Evolutionary conservation across 1,140 invertebrate species (phyloP).

Genomic region (Ceratitis capitata): DNA sequence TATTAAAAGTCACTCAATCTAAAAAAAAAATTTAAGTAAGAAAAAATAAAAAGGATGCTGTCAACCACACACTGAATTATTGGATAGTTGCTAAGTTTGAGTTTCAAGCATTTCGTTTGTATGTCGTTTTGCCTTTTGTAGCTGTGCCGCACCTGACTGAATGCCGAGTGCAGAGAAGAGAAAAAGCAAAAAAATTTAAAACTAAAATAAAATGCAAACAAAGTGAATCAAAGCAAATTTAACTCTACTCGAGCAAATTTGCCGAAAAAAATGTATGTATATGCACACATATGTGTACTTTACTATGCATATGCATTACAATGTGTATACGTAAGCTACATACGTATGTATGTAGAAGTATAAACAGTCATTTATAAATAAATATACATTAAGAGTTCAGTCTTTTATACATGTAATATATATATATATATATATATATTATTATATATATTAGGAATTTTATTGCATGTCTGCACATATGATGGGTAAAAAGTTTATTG

Average conservation of each 20-base stretch:
- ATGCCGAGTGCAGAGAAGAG: neutral
- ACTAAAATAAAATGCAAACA: neutral
- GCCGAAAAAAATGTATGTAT: neutral
- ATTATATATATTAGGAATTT: neutral
- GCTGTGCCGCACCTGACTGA: neutral
- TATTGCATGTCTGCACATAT: constrained; percentile 14
- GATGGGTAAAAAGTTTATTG: constrained; percentile 32
- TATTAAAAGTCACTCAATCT: neutral
- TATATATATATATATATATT: neutral
- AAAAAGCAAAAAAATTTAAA: neutral
- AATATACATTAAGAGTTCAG: too few species aligned
- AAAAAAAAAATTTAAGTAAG: neutral
- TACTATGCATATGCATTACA: too few species aligned
- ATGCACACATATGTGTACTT: neutral
- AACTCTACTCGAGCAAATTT: constrained; percentile 14
- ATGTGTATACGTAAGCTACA: too few species aligned
- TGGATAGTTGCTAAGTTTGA: neutral
- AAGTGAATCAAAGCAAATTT: constrained; percentile 33
- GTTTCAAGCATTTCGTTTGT: neutral
- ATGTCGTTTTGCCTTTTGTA: neutral
- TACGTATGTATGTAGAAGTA: neutral
- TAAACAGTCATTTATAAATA: too few species aligned
- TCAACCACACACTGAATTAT: constrained; percentile 1
- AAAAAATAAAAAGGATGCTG: neutral
- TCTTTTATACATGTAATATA: neutral